Evolutionary conservation across 2,888 invertebrate species (phyloP).

Genomic region (Lymantria dispar): DNA sequence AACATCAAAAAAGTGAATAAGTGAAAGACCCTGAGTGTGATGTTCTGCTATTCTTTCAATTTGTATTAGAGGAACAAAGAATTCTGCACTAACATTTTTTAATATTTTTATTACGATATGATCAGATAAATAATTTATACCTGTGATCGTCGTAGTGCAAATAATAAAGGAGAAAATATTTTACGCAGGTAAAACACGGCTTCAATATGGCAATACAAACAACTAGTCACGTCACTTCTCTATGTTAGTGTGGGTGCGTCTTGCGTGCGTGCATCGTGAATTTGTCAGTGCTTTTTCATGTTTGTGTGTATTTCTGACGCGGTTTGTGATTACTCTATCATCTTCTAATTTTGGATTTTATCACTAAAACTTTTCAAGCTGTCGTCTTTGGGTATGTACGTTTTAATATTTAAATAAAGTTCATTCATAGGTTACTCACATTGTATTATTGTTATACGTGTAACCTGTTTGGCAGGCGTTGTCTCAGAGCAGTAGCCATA

Average conservation of each 20-base stretch:
- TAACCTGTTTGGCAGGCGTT: slow-evolving; percentile 72
- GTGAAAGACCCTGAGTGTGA: too few relatives aligned
- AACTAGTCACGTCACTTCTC: slow-evolving; percentile 57
- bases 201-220: slow-evolving; percentile 40
- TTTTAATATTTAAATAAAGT: slow-evolving; percentile 30
- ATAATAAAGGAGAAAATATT: not conserved
- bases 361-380: slow-evolving; percentile 77
- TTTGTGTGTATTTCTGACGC: slow-evolving; percentile 78
- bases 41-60: too few relatives aligned
- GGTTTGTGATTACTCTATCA: slow-evolving; percentile 71
- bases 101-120: too few relatives aligned
- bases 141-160: too few relatives aligned
- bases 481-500: slow-evolving; percentile 48
- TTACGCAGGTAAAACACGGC: not conserved
- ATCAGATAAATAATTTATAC: too few relatives aligned
- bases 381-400: slow-evolving; percentile 71
- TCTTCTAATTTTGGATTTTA: slow-evolving; percentile 75
- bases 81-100: too few relatives aligned
- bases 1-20: too few relatives aligned
- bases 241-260: slow-evolving; percentile 63
- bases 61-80: too few relatives aligned
- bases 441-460: slow-evolving; percentile 35
- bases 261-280: slow-evolving; percentile 57
- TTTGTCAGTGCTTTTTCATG: slow-evolving; percentile 64
- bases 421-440: slow-evolving; percentile 31